Percentiles rank a stretch among this genome's conserved stretches.
These are phyloP conservation scores for Tetragnatha montana DNA, from an alignment of 2,888 invertebrate species.

Conservation along the genomic window DNA sequence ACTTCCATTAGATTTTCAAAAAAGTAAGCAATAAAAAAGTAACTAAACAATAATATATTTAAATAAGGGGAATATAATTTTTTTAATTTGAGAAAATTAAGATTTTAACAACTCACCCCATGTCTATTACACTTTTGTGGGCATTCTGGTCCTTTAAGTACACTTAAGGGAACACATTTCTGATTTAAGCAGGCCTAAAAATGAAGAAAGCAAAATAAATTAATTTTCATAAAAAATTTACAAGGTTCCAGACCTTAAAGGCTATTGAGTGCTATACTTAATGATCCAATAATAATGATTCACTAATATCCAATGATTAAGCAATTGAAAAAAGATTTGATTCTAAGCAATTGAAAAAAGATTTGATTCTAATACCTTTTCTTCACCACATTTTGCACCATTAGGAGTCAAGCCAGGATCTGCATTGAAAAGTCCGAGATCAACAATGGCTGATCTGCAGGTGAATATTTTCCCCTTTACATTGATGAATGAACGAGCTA, in stretches of 20 bases:
- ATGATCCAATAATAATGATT: too few species aligned
- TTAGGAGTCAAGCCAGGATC: slow-evolving; percentile 98
- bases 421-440: slow-evolving; percentile 90
- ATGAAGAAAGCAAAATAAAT: slow-evolving; percentile 16
- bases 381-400: slow-evolving; percentile 91
- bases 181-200: slow-evolving; percentile 93
- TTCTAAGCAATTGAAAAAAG: too few species aligned
- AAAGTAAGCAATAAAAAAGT: too few species aligned
- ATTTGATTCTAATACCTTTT: slow-evolving; percentile 80
- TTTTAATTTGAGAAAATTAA: too few species aligned
- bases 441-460: slow-evolving; percentile 93
- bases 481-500: slow-evolving; percentile 90
- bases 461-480: slow-evolving; percentile 84
- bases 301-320: too few species aligned
- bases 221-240: too few species aligned
- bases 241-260: too few species aligned
- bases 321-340: too few species aligned
- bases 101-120: slow-evolving; percentile 78
- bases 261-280: too few species aligned
- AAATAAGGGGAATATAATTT: too few species aligned
- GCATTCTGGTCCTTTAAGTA: slow-evolving; percentile 80
- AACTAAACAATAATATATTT: too few species aligned
- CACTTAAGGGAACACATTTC: slow-evolving; percentile 86
- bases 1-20: too few species aligned
- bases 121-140: slow-evolving; percentile 88